Percentiles rank a stretch among this genome's conserved stretches.
Evolutionary conservation across 1,140 invertebrate species (phyloP).

Genomic region (Sycobia sp.): DNA sequence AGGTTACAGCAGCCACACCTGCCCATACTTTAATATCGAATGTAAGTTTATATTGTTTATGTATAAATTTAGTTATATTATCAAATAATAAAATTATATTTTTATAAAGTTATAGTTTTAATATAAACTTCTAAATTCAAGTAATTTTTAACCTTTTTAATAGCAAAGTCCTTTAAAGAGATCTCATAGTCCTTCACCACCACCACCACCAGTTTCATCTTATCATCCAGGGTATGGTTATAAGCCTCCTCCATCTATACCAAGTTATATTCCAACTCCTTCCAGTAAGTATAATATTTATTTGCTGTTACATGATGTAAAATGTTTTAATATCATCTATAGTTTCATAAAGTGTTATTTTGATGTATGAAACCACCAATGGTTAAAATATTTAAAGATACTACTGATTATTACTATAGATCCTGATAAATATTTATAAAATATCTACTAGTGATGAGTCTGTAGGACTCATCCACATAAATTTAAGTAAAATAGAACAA

Average conservation of each 20-base stretch:
- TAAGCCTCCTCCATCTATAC: conserved; percentile 59
- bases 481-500: too few relatives aligned
- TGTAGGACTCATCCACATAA: too few relatives aligned
- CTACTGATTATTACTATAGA: too few relatives aligned
- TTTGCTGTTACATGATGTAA: neutral
- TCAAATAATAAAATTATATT: neutral
- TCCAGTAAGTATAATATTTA: conserved; percentile 59
- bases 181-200: conserved; percentile 70
- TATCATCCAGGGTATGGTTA: conserved; percentile 65
- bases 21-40: conserved; percentile 56
- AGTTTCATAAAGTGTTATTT: too few relatives aligned
- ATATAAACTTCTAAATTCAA: neutral
- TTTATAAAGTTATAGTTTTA: neutral
- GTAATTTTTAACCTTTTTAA: conserved; percentile 35
- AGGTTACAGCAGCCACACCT: conserved; percentile 57
- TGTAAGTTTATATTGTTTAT: conserved; percentile 45
- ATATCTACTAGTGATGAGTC: too few relatives aligned
- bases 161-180: conserved; percentile 66
- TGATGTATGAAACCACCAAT: too few relatives aligned
- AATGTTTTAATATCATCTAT: neutral
- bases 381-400: too few relatives aligned
- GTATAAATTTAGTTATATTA: neutral
- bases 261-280: conserved; percentile 58
- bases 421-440: too few relatives aligned
- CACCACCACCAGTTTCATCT: conserved; percentile 52